Base-by-base conservation (phyloP, 2,888 invertebrate species). In the Oligia strigilis region DNA sequence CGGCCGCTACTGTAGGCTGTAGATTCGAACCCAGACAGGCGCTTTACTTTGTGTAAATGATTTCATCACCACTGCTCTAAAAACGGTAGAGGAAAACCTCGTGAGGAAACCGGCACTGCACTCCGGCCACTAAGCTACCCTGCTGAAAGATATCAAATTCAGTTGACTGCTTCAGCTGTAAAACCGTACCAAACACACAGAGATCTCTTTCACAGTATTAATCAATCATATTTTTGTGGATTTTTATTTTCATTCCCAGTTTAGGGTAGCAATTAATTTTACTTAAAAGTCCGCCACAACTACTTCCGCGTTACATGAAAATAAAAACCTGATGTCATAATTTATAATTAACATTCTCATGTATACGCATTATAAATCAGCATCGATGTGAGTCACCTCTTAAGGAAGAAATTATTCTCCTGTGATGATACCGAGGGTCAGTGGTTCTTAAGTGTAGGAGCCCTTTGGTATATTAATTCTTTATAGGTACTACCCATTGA, bases 311-410 rank as follows among this genome's bases (percentile, higher is more conserved):
- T 87, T 60, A 52, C 77, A 72, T 60, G 40, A 62, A 80, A 70
- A 78, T 80, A 83, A 87, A 81, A 77, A 78, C 74, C 67, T 80
- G 85, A 82, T 77, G 81, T 85, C 77, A 79, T 88, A 80, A 88
- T 88, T 88, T 88, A 84, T 80, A 82, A 88, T 89, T 82, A 86
- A 85, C 77, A 87, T 81, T 69, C 75, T 80, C 66, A 55, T 79
- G 74, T 74, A 74, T 78, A 73, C 60, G 60, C 29, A 74, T 65
- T 52, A 80, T 85, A 85, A 86, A 89, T 89, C 83, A 84, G 71
- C 81, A 81, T 82, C 72, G 72, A 74, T 60, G 36, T 79, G 81
- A 84, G 60, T 84, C 83, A 75, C 62, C 55, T 6, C 23, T 70
- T 70, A 62, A 83, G 78, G 76, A 88, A 81, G 74, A 81, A 81